Base-by-base conservation (phyloP, 1,140 invertebrate species). In the Drosophila sturtevanti region DNA sequence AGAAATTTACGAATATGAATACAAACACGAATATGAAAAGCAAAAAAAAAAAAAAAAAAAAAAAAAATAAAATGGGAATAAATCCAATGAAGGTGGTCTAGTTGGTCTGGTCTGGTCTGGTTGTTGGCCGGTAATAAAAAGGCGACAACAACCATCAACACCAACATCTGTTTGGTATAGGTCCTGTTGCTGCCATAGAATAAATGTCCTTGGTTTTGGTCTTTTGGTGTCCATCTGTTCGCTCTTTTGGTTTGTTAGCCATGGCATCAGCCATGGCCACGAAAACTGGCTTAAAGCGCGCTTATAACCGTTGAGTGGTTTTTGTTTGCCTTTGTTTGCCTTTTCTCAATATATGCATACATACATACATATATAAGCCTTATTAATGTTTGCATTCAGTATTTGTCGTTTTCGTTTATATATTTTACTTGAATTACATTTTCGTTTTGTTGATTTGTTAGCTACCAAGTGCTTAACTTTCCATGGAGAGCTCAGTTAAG, bases 211-310 rank as follows among this genome's bases (percentile, higher is more conserved):
- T 77, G 74, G 14, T 66, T 54, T 37, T 44, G 72, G 41, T 58
- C 69, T 64, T 51, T 56, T 38, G 72, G 71, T 51, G 38, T 37
- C 35, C 35, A 65, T 24, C 12, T 27, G 11, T 7, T 35, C 5
- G 7, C 27, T 31, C 27, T 31, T 31, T 31, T 31, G 0, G 27
- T 31, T 31, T 31, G 27, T 31, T 31, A 12, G 21, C 51, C 54
- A 58, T 55, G 68, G 14, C 22, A 18, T 70, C 38, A 55, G 48
- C 78, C 72, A 85, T 82, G 82, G 48, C 77, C 73, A 85, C 81
- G 82, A 76, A 87, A 89, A 87, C 75, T 87, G 82, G 82, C 79
- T 87, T 87, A 89, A 73, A 79, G 76, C 71, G 75, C 79, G 82
- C 84, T 89, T 89, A 84, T 74, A 67, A 74, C 69, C 64, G 67